Base-by-base conservation (phyloP, 2,888 invertebrate species). In the Spisula subtruncata region DNA sequence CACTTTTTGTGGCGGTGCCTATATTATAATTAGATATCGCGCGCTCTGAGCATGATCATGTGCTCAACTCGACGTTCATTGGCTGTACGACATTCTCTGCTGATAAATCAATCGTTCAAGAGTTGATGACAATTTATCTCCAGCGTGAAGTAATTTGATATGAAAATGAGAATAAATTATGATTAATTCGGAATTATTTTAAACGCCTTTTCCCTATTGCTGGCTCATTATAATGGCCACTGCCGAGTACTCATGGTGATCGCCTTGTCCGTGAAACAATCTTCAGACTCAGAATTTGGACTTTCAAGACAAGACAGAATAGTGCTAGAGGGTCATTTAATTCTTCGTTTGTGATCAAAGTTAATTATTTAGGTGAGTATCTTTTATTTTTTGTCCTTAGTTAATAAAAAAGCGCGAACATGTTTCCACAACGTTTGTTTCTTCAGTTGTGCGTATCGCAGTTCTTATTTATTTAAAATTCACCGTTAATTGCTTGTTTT, bases 131-230 rank as follows among this genome's bases (percentile, higher is more conserved):
- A 80, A 75, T 35, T 80, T 85, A 85, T 85, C 80, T 25, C 79
- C 48, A 18, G 32, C 32, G 20, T 80, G 41, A 32, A 48, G 56
- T 79, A 54, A 85, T 56, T 71, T 48, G 75, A 85, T 41, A 79
- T 54, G 84, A 85, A 85, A 85, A 80, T 80, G 91, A 85, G 91
- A 88, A 91, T 89, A 91, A 91, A 91, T 91, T 91, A 91, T 89
- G 91, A 89, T 88, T 89, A 88, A 91, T 91, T 88, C 82, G 89
- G 89, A 89, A 89, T 86, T 88, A 88, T 84, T 86, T 88, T 41
- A 81, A 88, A 88, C 51, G 81, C 54, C 75, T 83, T 83, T 85
- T 51, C 86, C 71, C 41, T 66, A 82, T 83, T 75, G 32, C 80
- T 35, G n/a, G 20, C 85, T 35, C 56, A n/a, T 29, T 41, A 35